Conservation (phyloP, 2,888 invertebrate species). For the Tenodera sinensis region DNA sequence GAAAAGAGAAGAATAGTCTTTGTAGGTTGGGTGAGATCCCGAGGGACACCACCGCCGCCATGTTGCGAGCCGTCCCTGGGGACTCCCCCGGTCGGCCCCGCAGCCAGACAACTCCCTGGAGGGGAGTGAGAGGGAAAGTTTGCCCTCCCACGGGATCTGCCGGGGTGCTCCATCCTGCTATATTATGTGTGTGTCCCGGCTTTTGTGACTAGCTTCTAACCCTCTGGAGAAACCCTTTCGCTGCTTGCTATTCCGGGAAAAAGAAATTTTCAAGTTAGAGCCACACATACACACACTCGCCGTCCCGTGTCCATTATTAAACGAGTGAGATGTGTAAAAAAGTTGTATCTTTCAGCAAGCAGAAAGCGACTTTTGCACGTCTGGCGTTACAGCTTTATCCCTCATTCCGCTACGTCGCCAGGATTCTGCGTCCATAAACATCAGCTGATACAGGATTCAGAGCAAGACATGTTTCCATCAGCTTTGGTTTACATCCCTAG, state of each 20-base stretch:
- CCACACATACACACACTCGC: not conserved
- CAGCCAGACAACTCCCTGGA: conserved; percentile 7
- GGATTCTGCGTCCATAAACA: too few species aligned
- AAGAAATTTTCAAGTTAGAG: not conserved
- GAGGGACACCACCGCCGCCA: not conserved
- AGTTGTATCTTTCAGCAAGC: not conserved
- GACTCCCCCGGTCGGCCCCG: not conserved
- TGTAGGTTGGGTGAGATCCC: not conserved
- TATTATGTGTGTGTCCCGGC: conserved; percentile 8
- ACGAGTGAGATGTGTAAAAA: not conserved
- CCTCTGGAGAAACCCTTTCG: not conserved
- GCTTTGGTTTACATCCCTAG: too few species aligned
- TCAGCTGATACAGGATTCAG: too few species aligned
- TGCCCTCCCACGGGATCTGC: not conserved
- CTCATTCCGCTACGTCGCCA: too few species aligned
- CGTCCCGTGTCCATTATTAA: not conserved
- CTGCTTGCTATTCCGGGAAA: conserved; percentile 5
- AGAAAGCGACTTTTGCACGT: not conserved
- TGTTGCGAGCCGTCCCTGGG: not conserved
- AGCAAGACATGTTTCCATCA: too few species aligned
- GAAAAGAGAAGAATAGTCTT: not conserved
- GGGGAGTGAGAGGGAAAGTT: not conserved
- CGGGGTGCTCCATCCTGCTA: not conserved
- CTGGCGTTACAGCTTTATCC: not conserved
- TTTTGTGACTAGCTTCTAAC: conserved; percentile 6